Evolutionary conservation across 2,797 vertebrate species (phyloP).

Genomic region (Helostoma temminkii): DNA sequence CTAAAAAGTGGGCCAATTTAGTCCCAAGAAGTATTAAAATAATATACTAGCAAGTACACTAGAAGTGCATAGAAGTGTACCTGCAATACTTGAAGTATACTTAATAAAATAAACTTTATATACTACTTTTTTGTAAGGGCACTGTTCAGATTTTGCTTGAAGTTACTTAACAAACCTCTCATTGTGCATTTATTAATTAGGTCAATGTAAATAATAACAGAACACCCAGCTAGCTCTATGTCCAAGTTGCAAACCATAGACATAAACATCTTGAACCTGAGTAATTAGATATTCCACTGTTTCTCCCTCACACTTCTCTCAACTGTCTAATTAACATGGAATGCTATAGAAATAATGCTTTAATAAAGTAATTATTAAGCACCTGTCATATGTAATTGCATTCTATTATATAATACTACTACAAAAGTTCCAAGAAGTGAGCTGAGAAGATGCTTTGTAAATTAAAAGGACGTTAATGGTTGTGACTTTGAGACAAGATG

Average conservation of each 20-base stretch:
- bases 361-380: neutral
- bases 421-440: constrained; percentile 9
- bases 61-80: no score
- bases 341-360: neutral
- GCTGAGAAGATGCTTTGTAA: constrained; percentile 21
- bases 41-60: no score
- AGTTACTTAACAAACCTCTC: constrained; percentile 13
- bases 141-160: constrained; percentile 17
- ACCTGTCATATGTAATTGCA: neutral
- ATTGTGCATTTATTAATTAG: constrained; percentile 27
- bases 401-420: neutral
- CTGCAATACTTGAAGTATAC: no score
- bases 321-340: neutral
- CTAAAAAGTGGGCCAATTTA: no score
- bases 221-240: neutral
- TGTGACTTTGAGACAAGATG: constrained; percentile 50
- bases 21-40: no score
- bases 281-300: neutral
- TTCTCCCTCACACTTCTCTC: neutral
- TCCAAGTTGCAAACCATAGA: constrained; percentile 28
- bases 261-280: neutral
- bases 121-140: no score
- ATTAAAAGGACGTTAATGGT: constrained; percentile 18
- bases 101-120: no score
- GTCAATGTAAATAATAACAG: constrained; percentile 28